Evolutionary conservation across 2,113 vertebrate genomes (phyloP).

Genomic region (Todiramphus chloris): DNA sequence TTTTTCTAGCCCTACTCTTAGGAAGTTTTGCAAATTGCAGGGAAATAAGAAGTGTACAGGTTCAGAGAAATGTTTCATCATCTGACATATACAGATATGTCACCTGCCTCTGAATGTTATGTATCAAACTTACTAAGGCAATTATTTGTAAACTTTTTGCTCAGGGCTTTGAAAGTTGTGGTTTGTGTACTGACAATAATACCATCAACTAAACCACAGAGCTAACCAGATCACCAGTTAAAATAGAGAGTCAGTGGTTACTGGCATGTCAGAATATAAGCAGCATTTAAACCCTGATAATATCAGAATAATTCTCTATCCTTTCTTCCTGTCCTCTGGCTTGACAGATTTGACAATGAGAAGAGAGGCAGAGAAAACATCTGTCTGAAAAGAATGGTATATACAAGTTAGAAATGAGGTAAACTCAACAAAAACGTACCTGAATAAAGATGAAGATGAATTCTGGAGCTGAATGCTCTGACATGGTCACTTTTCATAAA

Average conservation of each 20-base stretch:
- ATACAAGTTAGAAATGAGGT: background rate
- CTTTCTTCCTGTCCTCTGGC: background rate
- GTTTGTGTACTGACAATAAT: background rate
- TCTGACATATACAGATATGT: background rate
- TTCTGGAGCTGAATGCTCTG: background rate
- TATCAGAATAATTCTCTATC: background rate
- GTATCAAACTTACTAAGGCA: background rate
- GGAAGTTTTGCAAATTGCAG: background rate
- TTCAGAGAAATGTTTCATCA: background rate
- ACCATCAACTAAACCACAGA: background rate
- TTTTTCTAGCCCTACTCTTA: background rate
- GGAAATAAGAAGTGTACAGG: background rate
- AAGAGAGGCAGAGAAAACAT: background rate
- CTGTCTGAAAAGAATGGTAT: background rate
- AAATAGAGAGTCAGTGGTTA: background rate
- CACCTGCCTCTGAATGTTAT: background rate
- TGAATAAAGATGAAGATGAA: background rate
- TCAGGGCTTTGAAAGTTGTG: background rate
- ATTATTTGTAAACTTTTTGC: background rate
- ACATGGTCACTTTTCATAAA: background rate
- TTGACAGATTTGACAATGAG: background rate
- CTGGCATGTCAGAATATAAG: background rate
- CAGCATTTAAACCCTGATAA: background rate
- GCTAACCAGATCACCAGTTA: background rate
- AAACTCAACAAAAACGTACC: background rate